Conservation (phyloP, 1,140 invertebrate species). For the Capitella teleta region DNA sequence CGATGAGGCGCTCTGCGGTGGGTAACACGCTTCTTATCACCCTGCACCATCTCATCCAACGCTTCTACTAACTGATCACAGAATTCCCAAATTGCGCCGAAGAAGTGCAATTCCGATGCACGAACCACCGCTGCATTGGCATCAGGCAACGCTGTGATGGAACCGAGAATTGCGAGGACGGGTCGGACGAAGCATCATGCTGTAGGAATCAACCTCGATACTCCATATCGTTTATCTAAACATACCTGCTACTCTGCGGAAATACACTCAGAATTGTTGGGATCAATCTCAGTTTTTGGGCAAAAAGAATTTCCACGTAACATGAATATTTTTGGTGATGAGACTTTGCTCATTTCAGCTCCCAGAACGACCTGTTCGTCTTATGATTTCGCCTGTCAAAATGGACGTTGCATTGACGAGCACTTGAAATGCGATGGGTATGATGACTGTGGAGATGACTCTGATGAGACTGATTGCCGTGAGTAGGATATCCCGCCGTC, state of each 20-base stretch:
- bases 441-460: conserved; percentile 69
- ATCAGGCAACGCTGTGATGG: conserved; percentile 52
- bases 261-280: too few species aligned
- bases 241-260: too few species aligned
- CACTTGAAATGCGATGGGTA: conserved; percentile 80
- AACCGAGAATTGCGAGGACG: conserved; percentile 32
- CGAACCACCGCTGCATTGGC: conserved; percentile 38
- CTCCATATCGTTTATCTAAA: too few species aligned
- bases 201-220: too few species aligned
- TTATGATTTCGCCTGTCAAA: conserved; percentile 49
- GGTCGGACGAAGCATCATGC: conserved; percentile 27
- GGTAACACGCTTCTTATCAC: conserved; percentile 13
- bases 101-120: conserved; percentile 33
- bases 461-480: conserved; percentile 73
- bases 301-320: too few species aligned
- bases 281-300: too few species aligned
- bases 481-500: too few species aligned
- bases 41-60: not conserved
- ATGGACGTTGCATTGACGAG: conserved; percentile 63
- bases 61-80: not conserved
- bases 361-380: too few species aligned
- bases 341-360: too few species aligned
- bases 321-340: too few species aligned
- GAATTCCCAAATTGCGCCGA: not conserved
- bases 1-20: conserved; percentile 54